A percentile compares a stretch with the other conserved stretches of the same genome.
Conservation (phyloP, 1,140 invertebrate genomes). For the Colletes latitarsis region DNA sequence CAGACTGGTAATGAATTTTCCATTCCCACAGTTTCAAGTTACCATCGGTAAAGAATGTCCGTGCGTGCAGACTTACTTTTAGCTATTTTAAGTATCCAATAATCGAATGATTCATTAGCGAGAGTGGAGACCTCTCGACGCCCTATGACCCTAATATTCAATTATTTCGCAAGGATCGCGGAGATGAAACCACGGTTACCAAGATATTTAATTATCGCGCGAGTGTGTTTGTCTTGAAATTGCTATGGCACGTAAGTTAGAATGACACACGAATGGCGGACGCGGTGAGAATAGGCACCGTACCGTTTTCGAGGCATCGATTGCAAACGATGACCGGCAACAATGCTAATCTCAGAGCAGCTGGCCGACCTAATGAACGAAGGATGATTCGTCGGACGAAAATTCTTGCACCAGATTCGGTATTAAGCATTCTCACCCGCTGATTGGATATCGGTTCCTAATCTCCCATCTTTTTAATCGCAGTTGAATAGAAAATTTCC, state of each 20-base stretch:
- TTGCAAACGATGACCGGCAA: constrained; percentile 67
- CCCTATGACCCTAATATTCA: constrained; percentile 6
- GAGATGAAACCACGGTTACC: constrained; percentile 15
- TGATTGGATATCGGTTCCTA: no score
- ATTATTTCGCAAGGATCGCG: constrained; percentile 19
- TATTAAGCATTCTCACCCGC: constrained; percentile 22
- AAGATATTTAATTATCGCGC: constrained; percentile 32
- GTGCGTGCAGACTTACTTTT: background rate
- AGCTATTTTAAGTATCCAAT: constrained; percentile 4
- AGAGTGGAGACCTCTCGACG: background rate
- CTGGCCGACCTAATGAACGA: constrained; percentile 60
- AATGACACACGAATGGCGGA: constrained; percentile 33
- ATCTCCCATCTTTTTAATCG: no score
- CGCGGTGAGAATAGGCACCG: constrained; percentile 42
- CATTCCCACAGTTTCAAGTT: constrained; percentile 17
- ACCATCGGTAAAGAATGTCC: background rate
- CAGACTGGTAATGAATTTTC: background rate
- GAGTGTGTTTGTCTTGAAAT: constrained; percentile 5
- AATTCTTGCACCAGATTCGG: constrained; percentile 39
- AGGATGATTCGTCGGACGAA: constrained; percentile 61
- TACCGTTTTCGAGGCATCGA: constrained; percentile 61
- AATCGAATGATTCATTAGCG: constrained; percentile 8
- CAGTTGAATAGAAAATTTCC: no score
- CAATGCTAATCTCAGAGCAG: constrained; percentile 58
- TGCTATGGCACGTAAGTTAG: constrained; percentile 31